Conservation (phyloP, 2,888 invertebrate genomes). For the Antitype chi region DNA sequence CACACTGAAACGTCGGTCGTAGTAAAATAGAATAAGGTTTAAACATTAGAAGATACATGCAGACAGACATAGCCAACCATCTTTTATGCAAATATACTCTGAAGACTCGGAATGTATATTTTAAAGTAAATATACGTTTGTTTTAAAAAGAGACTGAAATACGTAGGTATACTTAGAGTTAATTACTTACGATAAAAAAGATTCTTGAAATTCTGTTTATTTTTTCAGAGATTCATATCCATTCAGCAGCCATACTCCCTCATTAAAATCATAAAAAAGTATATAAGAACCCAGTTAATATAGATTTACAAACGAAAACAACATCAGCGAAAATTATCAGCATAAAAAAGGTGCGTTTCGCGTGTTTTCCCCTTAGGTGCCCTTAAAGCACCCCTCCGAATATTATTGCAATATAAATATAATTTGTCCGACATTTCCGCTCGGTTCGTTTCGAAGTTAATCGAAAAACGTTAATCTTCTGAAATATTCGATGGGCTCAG, state of each 20-base stretch:
- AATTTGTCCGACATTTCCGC: conserved; percentile 56
- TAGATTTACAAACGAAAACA: conserved; percentile 42
- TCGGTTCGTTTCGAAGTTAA: conserved; percentile 53
- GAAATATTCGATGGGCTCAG: conserved; percentile 47
- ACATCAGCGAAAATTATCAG: conserved; percentile 36
- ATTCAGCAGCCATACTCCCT: background rate
- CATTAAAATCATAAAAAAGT: background rate
- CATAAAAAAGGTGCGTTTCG: conserved; percentile 46
- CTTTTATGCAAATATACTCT: conserved; percentile 37
- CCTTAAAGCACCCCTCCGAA: conserved; percentile 40
- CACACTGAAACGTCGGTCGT: background rate
- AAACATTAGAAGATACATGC: conserved; percentile 15
- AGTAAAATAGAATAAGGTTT: conserved; percentile 13
- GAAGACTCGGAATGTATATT: conserved; percentile 4
- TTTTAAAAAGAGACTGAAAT: conserved; percentile 10
- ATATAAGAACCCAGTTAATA: conserved; percentile 18
- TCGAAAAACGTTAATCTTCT: conserved; percentile 67
- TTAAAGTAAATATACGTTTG: conserved; percentile 4
- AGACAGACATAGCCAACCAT: conserved; percentile 17
- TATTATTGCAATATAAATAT: conserved; percentile 63
- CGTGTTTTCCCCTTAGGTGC: conserved; percentile 43
- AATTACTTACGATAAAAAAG: background rate
- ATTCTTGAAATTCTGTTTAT: background rate
- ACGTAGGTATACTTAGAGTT: background rate
- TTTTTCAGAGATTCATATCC: background rate